A percentile compares a stretch with the other conserved stretches of the same genome.
Evolutionary conservation across 2,113 vertebrate species (phyloP).

Genomic region (Candoia aspera): DNA sequence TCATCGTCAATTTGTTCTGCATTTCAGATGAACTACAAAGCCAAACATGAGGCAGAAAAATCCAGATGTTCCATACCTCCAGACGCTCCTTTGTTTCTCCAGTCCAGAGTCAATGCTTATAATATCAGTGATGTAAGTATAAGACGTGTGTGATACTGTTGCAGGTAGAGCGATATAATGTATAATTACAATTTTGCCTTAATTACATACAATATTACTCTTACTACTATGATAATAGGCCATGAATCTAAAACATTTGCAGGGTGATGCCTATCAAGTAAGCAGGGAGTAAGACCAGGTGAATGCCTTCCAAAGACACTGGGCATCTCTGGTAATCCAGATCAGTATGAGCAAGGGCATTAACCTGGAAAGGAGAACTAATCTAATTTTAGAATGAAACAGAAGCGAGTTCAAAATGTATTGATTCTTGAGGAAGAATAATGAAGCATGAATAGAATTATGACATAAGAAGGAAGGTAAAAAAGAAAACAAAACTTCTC

Average conservation of each 20-base stretch:
- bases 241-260: background rate
- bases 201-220: background rate
- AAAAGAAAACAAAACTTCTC: background rate
- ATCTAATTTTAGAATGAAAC: background rate
- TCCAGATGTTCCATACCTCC: slow-evolving; percentile 79
- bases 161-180: background rate
- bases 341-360: background rate
- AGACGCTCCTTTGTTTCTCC: slow-evolving; percentile 88
- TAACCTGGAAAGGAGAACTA: background rate
- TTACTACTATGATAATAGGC: background rate
- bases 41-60: slow-evolving; percentile 84
- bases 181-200: background rate
- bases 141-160: background rate
- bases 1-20: slow-evolving; percentile 20
- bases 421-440: background rate
- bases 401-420: background rate
- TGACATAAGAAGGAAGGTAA: background rate
- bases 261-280: background rate
- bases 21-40: slow-evolving; percentile 89
- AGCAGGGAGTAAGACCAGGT: background rate
- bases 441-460: background rate
- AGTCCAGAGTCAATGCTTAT: slow-evolving; percentile 89
- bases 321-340: background rate
- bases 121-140: slow-evolving; percentile 89
- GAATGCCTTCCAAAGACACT: background rate